These are phyloP conservation scores for Gallinago media DNA, from an alignment of 2,113 vertebrate genomes.

Conservation along the genomic window DNA sequence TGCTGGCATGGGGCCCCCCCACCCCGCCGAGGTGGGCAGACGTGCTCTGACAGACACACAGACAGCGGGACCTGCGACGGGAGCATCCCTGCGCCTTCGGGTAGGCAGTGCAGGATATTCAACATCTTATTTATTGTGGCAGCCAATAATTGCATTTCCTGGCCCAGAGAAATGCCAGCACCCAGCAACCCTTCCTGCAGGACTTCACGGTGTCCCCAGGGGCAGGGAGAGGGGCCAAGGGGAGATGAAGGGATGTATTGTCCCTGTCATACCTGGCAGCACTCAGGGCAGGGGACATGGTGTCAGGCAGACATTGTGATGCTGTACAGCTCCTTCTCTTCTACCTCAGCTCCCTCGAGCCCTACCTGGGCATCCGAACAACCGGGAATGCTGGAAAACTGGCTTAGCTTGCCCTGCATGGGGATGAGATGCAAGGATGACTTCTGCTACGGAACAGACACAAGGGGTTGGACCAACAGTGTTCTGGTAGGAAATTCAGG, in stretches of 20 bases:
- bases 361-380: background rate
- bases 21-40: background rate
- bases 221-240: background rate
- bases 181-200: too few species aligned
- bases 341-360: background rate
- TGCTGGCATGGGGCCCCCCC: accelerated
- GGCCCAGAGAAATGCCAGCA: background rate
- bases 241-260: background rate
- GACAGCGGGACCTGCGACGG: accelerated
- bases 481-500: background rate
- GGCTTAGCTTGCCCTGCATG: background rate
- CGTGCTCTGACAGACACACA: accelerated
- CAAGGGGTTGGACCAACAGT: background rate
- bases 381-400: background rate
- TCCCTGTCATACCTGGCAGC: background rate
- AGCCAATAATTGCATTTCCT: background rate
- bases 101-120: accelerated
- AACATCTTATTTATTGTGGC: background rate
- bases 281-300: background rate
- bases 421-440: background rate
- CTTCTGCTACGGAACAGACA: background rate
- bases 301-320: background rate
- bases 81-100: background rate
- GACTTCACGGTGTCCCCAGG: background rate
- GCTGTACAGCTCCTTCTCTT: background rate